Evolutionary conservation across 2,113 vertebrate genomes (phyloP), one percentile per base, ranked within the genome.

Genomic region (Beaufortia kweichowensis): DNA sequence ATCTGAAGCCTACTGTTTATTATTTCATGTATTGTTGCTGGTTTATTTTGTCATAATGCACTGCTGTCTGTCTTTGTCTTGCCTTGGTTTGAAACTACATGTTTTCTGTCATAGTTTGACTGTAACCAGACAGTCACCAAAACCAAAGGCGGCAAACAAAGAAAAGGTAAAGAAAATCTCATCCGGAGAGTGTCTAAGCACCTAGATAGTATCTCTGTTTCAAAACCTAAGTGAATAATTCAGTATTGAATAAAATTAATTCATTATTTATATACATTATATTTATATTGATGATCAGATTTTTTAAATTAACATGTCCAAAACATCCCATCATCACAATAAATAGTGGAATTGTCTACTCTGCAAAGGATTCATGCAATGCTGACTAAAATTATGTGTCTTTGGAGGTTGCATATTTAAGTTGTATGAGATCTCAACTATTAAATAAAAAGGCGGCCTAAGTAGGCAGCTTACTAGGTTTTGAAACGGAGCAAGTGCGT

Each of bases 61-160:
- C 55, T 70, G 48, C 73, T 76, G 79, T 65, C 33, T 73, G 81
- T 86, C 28, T 81, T 61, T 84, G 85, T 68, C 59, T 63, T 39
- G 39, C 68, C 81, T 82, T 82, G 84, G 80, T 87, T 80, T 89
- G 64, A 79, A 86, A 85, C 84, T 88, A 87, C 90, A 89, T 90
- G 87, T 87, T 86, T 90, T 89, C 86, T 84, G 84, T 90, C 86
- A 82, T 87, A 92, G 91, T 92, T 87, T 91, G 89, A 92, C 83
- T 86, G 83, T 91, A 91, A 82, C 89, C 89, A 92, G 87, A 84
- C 90, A 91, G 81, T 88, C 84, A 88, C 65, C 90, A 89, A 84
- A 85, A 59, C 88, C 85, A 84, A 84, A 83, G 89, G 87, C 87
- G 75, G 87, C 88, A 89, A 85, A 85, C 77, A 88, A 77, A 84